These are phyloP conservation scores for Masticophis lateralis DNA, from an alignment of 2,797 vertebrate genomes.

Conservation along the genomic window DNA sequence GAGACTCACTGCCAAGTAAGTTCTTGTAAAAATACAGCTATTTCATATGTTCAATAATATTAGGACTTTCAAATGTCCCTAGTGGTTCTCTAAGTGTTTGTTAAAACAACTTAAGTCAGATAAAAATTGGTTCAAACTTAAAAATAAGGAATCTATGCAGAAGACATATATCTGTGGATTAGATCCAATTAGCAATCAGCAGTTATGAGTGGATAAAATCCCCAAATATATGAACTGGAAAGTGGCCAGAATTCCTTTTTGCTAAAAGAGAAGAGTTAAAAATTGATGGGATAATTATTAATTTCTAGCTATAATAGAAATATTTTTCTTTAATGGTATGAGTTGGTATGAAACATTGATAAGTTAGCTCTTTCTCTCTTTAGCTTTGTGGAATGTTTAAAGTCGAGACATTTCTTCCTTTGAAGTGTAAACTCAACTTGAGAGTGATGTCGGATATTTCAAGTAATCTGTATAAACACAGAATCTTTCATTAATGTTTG, in stretches of 20 bases:
- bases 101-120: conserved; percentile 8
- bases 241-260: background rate
- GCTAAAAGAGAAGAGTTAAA: conserved; percentile 39
- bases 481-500: conserved; percentile 72
- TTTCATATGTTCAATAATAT: background rate
- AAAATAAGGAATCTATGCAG: background rate
- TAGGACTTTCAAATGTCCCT: conserved; percentile 3
- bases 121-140: background rate
- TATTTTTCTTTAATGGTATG: conserved; percentile 47
- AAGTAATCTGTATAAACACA: conserved; percentile 75
- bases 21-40: background rate
- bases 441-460: conserved; percentile 74
- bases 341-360: conserved; percentile 40
- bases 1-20: background rate
- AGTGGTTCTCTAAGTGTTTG: background rate
- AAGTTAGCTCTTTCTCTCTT: conserved; percentile 25
- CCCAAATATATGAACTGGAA: background rate
- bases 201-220: background rate
- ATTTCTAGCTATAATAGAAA: conserved; percentile 48
- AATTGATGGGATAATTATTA: conserved; percentile 46
- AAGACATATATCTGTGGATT: background rate
- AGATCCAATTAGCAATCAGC: background rate
- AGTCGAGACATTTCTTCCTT: conserved; percentile 70
- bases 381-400: conserved; percentile 45
- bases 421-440: conserved; percentile 77